A percentile compares a stretch with the other conserved stretches of the same genome.
phyloP scores from a whole-genome alignment of 2,888 invertebrate genomes.

The Apotomis capreana region DNA sequence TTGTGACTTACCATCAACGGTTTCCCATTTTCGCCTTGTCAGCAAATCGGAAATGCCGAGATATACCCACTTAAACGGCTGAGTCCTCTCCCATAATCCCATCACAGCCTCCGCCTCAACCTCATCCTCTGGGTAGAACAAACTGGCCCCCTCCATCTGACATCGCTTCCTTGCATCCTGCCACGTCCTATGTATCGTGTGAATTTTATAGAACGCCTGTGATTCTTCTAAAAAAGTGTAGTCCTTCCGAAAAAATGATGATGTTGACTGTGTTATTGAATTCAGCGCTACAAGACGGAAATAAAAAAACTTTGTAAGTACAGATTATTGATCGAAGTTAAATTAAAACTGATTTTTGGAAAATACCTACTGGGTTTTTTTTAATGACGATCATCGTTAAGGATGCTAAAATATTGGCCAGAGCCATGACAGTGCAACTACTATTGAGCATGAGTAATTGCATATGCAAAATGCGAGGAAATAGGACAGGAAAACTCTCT shows the following conservation, averaged over 20 bases:
- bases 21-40: slow-evolving; percentile 62
- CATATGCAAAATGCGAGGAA: too few relatives aligned
- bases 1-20: slow-evolving; percentile 54
- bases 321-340: too few relatives aligned
- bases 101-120: slow-evolving; percentile 42
- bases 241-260: slow-evolving; percentile 45
- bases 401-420: too few relatives aligned
- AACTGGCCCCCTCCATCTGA: slow-evolving; percentile 45
- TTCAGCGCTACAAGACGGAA: slow-evolving; percentile 37
- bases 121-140: slow-evolving; percentile 47
- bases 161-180: slow-evolving; percentile 45
- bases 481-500: too few relatives aligned
- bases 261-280: slow-evolving; percentile 56
- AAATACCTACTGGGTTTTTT: too few relatives aligned
- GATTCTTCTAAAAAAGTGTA: slow-evolving; percentile 45
- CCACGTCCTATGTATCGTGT: slow-evolving; percentile 45
- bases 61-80: slow-evolving; percentile 51
- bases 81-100: slow-evolving; percentile 40
- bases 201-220: slow-evolving; percentile 47
- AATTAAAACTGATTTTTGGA: too few relatives aligned
- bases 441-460: too few relatives aligned
- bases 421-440: too few relatives aligned
- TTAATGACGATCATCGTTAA: too few relatives aligned
- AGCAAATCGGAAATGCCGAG: slow-evolving; percentile 60
- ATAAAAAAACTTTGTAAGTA: background rate